Conservation (phyloP, 1,140 invertebrate genomes). For the Latrodectus geometricus region DNA sequence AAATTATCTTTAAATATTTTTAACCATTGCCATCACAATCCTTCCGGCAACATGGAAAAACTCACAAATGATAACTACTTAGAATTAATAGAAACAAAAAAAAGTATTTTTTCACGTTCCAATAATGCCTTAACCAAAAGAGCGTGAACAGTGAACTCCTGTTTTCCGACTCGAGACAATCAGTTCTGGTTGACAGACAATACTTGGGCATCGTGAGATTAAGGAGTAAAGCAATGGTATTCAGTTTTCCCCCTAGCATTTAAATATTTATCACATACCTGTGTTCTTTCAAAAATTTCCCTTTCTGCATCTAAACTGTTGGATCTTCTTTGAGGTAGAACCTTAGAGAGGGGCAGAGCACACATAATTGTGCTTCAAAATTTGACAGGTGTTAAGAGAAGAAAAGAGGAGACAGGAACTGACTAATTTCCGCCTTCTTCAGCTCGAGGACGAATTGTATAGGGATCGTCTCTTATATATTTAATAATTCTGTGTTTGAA, state of each 20-base stretch:
- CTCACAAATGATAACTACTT: neutral
- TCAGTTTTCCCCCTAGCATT: neutral
- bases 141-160: slow-evolving; percentile 53
- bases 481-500: neutral
- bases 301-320: slow-evolving; percentile 63
- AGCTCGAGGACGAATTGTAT: neutral
- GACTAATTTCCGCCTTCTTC: slow-evolving; percentile 31
- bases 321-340: slow-evolving; percentile 57
- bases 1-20: no score
- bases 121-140: slow-evolving; percentile 42
- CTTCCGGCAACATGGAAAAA: neutral
- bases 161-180: slow-evolving; percentile 45
- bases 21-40: neutral
- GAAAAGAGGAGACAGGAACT: slow-evolving; percentile 1
- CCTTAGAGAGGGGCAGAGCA: slow-evolving; percentile 61
- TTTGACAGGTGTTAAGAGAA: slow-evolving; percentile 18
- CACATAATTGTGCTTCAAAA: slow-evolving; percentile 43
- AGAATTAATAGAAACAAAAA: neutral
- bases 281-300: slow-evolving; percentile 64
- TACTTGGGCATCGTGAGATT: neutral
- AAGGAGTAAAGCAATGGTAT: slow-evolving; percentile 20
- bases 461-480: neutral
- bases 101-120: slow-evolving; percentile 47
- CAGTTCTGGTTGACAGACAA: slow-evolving; percentile 55
- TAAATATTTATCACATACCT: slow-evolving; percentile 53